Evolutionary conservation across 2,888 invertebrate species (phyloP).

Genomic region (Chouioia cunea): DNA sequence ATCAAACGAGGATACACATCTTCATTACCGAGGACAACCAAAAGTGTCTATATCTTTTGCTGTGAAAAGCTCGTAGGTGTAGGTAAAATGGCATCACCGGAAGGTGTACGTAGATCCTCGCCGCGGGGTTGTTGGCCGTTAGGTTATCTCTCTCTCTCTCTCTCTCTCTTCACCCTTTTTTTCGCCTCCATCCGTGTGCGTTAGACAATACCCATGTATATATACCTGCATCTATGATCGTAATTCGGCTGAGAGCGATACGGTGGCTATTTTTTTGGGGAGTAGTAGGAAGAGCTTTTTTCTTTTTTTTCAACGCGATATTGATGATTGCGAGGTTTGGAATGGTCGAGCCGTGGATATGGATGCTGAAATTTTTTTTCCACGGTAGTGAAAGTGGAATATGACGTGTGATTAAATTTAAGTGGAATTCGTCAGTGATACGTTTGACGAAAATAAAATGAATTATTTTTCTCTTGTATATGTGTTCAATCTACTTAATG

Average conservation of each 20-base stretch:
- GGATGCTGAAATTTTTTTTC: too few species aligned
- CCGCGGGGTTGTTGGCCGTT: slow-evolving; percentile 47
- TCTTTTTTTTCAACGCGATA: slow-evolving; percentile 5
- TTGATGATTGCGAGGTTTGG: background rate
- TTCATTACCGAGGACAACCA: too few species aligned
- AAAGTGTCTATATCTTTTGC: background rate
- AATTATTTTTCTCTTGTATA: background rate
- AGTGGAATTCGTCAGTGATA: slow-evolving; percentile 20
- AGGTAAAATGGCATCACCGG: too few species aligned
- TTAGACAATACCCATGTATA: background rate
- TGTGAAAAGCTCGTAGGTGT: too few species aligned
- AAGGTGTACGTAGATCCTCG: background rate
- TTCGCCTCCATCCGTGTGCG: slow-evolving; percentile 35
- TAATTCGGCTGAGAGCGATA: slow-evolving; percentile 19
- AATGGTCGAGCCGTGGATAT: too few species aligned
- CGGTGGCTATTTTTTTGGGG: slow-evolving; percentile 4
- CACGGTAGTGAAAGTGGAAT: too few species aligned
- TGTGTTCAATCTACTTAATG: background rate
- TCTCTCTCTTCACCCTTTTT: slow-evolving; percentile 25
- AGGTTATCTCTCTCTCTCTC: slow-evolving; percentile 55
- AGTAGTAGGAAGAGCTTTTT: too few species aligned
- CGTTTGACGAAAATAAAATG: background rate
- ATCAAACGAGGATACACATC: too few species aligned
- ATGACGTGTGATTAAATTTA: background rate
- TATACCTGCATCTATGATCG: background rate